Evolutionary conservation across 2,113 vertebrate genomes (phyloP), one percentile per base, ranked within the genome.

Genomic region (Platysternon megacephalum): DNA sequence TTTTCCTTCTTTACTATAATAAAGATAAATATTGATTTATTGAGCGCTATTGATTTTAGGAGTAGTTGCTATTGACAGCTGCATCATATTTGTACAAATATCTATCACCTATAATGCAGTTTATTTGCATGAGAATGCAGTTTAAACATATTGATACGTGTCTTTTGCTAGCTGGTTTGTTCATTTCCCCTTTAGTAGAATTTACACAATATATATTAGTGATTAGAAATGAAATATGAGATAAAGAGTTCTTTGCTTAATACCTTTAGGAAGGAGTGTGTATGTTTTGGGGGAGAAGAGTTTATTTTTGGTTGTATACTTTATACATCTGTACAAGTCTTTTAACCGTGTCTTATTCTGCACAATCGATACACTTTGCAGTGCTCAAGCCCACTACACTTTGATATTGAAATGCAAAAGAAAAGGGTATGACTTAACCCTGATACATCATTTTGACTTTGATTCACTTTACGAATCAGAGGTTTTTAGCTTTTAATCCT

Each of bases 21-120:
- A 97, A 97, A 86, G 97, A 96, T 91, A 98, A 96, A 90, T 94
- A 96, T 97, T 95, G 94, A 98, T 93, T 94, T 90, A 78, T 92
- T 74, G 52, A 95, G 74, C 53, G 89, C 21, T 96, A 98, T 91
- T 95, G 97, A 97, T 96, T 97, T 94, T 93, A 92, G 19, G 29
- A 91, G 90, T 94, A 8, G 0, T 61, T 90, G 85, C 82, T 94
- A 94, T 96, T 94, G 92, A 96, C 95, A 95, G 96, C 95, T 97
- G 93, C 94, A 93, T 85, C 52, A 53, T 94, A 97, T 98, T 96
- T 97, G 88, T 89, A 96, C 91, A 93, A 84, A 94, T 94, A 84
- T 21, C 91, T 94, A 51, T 86, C 55, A 21, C 52, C 26, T 87
- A 91, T 61, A 79, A 90, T 1, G 55, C 46, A 29, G 11, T 46